A percentile compares a stretch with the other conserved stretches of the same genome.
Evolutionary conservation across 2,888 invertebrate genomes (phyloP).

Genomic region (Lasioglossum figueresi): DNA sequence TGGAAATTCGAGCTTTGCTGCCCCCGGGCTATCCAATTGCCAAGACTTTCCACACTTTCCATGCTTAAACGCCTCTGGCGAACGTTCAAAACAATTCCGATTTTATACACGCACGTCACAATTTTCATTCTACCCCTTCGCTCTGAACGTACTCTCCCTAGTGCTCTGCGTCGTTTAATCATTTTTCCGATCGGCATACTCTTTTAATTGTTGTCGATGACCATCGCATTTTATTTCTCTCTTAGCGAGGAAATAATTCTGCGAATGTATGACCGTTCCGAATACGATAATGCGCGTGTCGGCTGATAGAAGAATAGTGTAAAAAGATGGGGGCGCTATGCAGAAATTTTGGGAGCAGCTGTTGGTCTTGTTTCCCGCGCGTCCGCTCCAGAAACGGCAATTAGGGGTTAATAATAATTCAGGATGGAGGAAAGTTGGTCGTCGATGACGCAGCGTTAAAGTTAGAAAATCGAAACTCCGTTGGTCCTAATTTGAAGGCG

Average conservation of each 20-base stretch:
- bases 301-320: not conserved
- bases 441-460: not conserved
- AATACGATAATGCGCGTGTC: not conserved
- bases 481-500: not conserved
- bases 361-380: not conserved
- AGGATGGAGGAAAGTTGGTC: not conserved
- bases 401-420: slow-evolving; percentile 8
- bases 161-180: not conserved
- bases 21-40: not conserved
- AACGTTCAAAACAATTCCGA: not conserved
- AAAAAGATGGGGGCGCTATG: not conserved
- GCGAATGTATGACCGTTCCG: not conserved
- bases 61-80: not conserved
- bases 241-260: too few relatives aligned
- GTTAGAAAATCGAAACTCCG: slow-evolving; percentile 7
- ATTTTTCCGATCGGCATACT: too few relatives aligned
- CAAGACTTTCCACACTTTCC: not conserved
- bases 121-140: not conserved
- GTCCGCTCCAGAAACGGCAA: not conserved
- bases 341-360: not conserved
- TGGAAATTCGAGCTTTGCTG: not conserved
- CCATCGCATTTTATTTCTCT: not conserved
- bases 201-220: not conserved
- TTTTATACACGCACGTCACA: not conserved
- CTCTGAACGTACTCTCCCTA: not conserved